phyloP scores from a whole-genome alignment of 2,888 invertebrate genomes.

The Poecilobothrus nobilitatus region DNA sequence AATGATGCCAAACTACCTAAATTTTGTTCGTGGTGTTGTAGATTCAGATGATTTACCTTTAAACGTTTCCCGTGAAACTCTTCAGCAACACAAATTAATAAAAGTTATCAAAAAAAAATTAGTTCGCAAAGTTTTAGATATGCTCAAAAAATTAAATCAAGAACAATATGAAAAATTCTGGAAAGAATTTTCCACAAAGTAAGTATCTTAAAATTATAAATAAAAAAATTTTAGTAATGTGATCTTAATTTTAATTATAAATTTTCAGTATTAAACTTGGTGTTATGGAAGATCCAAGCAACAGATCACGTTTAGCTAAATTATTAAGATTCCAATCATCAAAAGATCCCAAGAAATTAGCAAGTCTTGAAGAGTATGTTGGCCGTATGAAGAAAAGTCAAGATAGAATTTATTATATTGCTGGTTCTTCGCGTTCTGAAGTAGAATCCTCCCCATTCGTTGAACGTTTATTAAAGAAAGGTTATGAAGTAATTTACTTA shows the following conservation, averaged over 20 bases:
- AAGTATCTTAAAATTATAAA: conserved; percentile 34
- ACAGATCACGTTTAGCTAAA: conserved; percentile 92
- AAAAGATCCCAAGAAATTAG: conserved; percentile 51
- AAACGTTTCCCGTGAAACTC: conserved; percentile 94
- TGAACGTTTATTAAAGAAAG: conserved; percentile 83
- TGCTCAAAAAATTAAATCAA: conserved; percentile 92
- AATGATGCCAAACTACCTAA: conserved; percentile 96
- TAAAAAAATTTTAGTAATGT: not conserved
- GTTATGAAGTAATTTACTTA: conserved; percentile 90
- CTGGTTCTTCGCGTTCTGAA: conserved; percentile 78
- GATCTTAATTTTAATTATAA: not conserved
- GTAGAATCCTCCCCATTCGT: conserved; percentile 90
- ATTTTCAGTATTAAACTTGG: conserved; percentile 76
- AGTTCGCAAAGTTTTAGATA: conserved; percentile 92
- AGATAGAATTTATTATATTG: conserved; percentile 92
- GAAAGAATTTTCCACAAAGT: conserved; percentile 98
- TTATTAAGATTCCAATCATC: conserved; percentile 86
- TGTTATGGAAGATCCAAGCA: conserved; percentile 94
- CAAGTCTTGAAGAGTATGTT: conserved; percentile 81
- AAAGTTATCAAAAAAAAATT: conserved; percentile 99
- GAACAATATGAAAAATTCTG: conserved; percentile 90
- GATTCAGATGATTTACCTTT: conserved; percentile 98
- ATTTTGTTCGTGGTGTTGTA: conserved; percentile 92
- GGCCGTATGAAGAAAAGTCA: conserved; percentile 92
- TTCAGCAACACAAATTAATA: conserved; percentile 97